Evolutionary conservation across 2,888 invertebrate species (phyloP).

Genomic region (Zaprionus obscuricornis): DNA sequence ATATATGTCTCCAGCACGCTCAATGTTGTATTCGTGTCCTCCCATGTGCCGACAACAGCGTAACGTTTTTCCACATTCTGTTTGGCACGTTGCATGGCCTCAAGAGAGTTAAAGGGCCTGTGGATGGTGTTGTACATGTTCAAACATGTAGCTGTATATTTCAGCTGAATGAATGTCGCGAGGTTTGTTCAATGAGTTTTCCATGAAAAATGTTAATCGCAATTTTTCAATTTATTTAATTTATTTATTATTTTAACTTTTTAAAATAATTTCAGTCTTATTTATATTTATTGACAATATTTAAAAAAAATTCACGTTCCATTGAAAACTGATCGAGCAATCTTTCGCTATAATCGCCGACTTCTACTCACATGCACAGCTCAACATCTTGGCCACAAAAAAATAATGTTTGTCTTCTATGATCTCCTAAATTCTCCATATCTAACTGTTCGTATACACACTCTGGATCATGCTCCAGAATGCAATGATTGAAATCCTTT

Average conservation of each 20-base stretch:
- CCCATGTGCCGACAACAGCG: conserved; percentile 93
- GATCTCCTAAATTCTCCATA: conserved; percentile 91
- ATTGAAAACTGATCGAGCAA: conserved; percentile 24
- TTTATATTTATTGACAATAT: no score
- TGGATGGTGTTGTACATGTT: background rate
- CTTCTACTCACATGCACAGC: conserved; percentile 88
- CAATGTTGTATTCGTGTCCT: conserved; percentile 94
- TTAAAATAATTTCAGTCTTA: no score
- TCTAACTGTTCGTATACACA: conserved; percentile 90
- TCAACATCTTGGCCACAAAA: conserved; percentile 90
- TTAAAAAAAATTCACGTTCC: background rate
- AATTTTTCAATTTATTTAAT: no score
- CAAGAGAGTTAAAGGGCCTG: conserved; percentile 93
- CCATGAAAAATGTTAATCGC: no score
- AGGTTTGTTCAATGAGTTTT: conserved; percentile 31
- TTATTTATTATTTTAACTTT: no score
- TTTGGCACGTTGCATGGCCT: conserved; percentile 92
- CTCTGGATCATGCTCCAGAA: conserved; percentile 90
- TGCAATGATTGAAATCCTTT: conserved; percentile 93
- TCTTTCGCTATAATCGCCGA: conserved; percentile 81
- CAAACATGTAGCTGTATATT: background rate
- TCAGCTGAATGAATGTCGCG: background rate
- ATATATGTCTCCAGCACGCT: conserved; percentile 81
- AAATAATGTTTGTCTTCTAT: conserved; percentile 92
- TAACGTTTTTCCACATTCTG: conserved; percentile 92